Evolutionary conservation across 2,797 vertebrate genomes (phyloP), one percentile per base, ranked within the genome.

Genomic region (Gallinago solitaria): DNA sequence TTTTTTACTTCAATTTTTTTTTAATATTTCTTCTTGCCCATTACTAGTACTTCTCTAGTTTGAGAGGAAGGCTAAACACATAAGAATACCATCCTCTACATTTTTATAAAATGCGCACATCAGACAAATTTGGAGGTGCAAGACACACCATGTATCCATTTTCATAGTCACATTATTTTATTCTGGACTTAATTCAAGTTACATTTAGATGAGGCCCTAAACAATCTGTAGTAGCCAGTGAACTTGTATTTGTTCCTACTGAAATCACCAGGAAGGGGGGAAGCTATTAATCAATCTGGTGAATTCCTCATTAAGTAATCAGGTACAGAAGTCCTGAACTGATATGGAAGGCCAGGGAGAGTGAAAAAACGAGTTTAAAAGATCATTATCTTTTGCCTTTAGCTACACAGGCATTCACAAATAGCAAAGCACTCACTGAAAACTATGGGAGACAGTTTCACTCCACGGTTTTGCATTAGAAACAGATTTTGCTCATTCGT

Each of bases 301-400:
- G 69, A 86, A 87, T 60, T 94, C 57, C 30, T 75, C 59, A 83
- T 33, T 78, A 87, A 85, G 16, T 60, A 25, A 91, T 64, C 33
- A 2, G 41, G 61, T 64, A 45, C 27, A 60, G 33, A 83, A 83
- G 33, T 16, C 57, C 48, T 68, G 61, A 90, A 18, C 27, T 32
- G 56, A 87, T 70, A 21, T 64, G 43, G 32, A 89, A 93, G 61
- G 69, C 68, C 69, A 81, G 28, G 6, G 13, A 90, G 53, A 86
- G 21, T 11, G 13, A 83, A 32, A 32, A 87, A 86, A 4, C 41
- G n/a, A 88, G 68, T 71, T 83, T 33, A 80, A 23, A 75, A 57
- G 19, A 91, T 54, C 18, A 37, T 89, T 78, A 53, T 32, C 32
- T 94, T 90, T 45, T 56, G 69, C 84, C 65, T 88, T 53, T 47